Evolutionary conservation across 2,797 vertebrate species (phyloP).

Genomic region (Siniperca scherzeri): DNA sequence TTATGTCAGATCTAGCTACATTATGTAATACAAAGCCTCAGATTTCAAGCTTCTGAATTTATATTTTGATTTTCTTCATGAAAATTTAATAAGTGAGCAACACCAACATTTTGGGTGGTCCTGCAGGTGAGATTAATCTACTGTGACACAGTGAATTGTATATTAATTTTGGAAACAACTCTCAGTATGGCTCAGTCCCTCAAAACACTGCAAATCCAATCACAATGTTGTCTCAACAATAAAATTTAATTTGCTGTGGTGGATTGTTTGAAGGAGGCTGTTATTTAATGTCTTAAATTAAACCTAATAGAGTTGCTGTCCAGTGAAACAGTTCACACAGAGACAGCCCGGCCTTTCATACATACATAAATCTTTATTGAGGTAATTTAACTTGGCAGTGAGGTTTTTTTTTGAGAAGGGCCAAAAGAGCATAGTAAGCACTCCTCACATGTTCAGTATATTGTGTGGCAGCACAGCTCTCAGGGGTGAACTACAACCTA

Average conservation of each 20-base stretch:
- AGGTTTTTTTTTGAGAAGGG: conserved; percentile 58
- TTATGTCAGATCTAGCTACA: conserved; percentile 1
- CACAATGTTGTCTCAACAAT: conserved; percentile 50
- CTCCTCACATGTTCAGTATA: conserved; percentile 73
- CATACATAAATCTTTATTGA: conserved; percentile 77
- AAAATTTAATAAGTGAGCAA: conserved; percentile 20
- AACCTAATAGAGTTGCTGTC: conserved; percentile 58
- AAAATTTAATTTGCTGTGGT: conserved; percentile 65
- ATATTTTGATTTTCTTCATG: conserved; percentile 19
- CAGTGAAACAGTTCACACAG: conserved; percentile 50
- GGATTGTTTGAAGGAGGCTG: conserved; percentile 53
- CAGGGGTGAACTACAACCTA: conserved; percentile 81
- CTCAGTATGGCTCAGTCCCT: conserved; percentile 39
- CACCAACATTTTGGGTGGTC: conserved; percentile 21
- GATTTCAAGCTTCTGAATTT: conserved; percentile 19
- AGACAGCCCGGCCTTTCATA: conserved; percentile 55
- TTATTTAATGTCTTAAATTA: conserved; percentile 68
- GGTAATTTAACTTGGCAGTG: conserved; percentile 74
- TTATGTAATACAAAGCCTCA: conserved; percentile 2
- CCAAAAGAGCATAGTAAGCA: conserved; percentile 81
- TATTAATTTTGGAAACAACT: conserved; percentile 48
- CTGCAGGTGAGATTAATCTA: conserved; percentile 35
- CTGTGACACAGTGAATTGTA: conserved; percentile 30
- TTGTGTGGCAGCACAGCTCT: conserved; percentile 79
- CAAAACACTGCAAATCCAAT: conserved; percentile 55